Base-by-base conservation (phyloP, 2,113 vertebrate genomes). In the Onychorhynchus coronatus region DNA sequence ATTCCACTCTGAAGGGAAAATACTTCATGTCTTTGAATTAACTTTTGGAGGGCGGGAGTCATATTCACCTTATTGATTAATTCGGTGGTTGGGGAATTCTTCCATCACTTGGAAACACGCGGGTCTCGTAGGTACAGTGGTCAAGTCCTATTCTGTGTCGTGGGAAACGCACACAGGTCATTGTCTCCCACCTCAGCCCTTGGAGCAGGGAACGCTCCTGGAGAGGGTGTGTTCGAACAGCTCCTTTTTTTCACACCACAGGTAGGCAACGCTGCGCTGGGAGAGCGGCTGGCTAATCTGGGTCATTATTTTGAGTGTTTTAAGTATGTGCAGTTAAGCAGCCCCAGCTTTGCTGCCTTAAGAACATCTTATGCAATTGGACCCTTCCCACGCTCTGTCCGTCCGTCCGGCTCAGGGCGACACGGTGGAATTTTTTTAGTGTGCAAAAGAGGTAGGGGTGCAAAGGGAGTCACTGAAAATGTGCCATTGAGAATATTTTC, bases 291-390 rank as follows among this genome's bases (percentile, higher is more conserved):
- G 91, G 56, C 71, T 96, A 91, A 94, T 90, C 96, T 53, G 73
- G 55, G 79, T 61, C 77, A 95, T 95, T 93, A 94, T 84, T 94
- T 52, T 31, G 88, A 86, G 93, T 93, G 59, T 94, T 94, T 92
- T 97, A 95, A 96, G 88, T 74, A 84, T 66, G 67, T 94, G 56
- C 78, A 52, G 89, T 78, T 97, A 96, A 96, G 93, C 77, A 86
- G 75, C 17, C 67, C 17, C 71, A 72, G 93, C 85, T 96, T 96
- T 95, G 90, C 95, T 93, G 88, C 85, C 79, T 59, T 96, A 91
- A 91, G 47, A 80, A 41, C 90, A 8, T 89, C 81, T 97, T 95
- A 91, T 0, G 24, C 93, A 96, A 95, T 14, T 33, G 77, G 80
- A 68, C 77, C 83, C 93, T 93, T 92, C 95, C 95, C 92, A 92